Evolutionary conservation across 2,797 vertebrate genomes (phyloP), one percentile per base, ranked within the genome.

Genomic region (Microcaecilia unicolor): DNA sequence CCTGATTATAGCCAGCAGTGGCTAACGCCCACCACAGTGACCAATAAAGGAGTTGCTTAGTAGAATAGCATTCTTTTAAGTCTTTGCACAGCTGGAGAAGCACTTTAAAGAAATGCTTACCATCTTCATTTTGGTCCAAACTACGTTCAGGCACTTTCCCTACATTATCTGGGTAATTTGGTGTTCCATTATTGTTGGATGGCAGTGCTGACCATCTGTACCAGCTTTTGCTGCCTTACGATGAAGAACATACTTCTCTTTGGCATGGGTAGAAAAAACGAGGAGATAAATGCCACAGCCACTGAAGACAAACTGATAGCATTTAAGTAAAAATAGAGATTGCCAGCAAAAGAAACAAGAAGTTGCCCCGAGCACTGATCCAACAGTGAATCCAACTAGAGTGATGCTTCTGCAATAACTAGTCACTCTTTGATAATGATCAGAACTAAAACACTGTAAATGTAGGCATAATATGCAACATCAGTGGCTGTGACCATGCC

Each of bases 381-480:
- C 81, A 0, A 41, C 9, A 0, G 86, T 80, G 37, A 76, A 82
- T 9, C 83, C 82, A 8, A 61, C 53, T 4, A 92, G 52, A 0
- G 80, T 55, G 44, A 77, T 28, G 0, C 71, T 81, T 15, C 71
- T 57, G 48, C 82, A 85, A 22, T 85, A 90, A 39, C 87, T 58
- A 9, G 86, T 91, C 24, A 78, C 86, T 25, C 51, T 66, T 68
- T 87, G 89, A 27, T 87, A 89, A 58, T 58, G 64, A 1, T 80
- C 55, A 0, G 41, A 25, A 23, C 60, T 74, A 39, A 90, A 28
- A 85, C 27, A 0, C 78, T 87, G 82, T 98, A 98, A 44, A 98
- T 94, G 67, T 96, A 98, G 52, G 95, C 80, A 12, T 89, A 98
- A 46, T 98, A 98, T 28, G 92, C 95, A 27, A 98, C 81, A 3